Evolutionary conservation across 2,113 vertebrate genomes (phyloP).

Genomic region (Damaliscus lunatus): DNA sequence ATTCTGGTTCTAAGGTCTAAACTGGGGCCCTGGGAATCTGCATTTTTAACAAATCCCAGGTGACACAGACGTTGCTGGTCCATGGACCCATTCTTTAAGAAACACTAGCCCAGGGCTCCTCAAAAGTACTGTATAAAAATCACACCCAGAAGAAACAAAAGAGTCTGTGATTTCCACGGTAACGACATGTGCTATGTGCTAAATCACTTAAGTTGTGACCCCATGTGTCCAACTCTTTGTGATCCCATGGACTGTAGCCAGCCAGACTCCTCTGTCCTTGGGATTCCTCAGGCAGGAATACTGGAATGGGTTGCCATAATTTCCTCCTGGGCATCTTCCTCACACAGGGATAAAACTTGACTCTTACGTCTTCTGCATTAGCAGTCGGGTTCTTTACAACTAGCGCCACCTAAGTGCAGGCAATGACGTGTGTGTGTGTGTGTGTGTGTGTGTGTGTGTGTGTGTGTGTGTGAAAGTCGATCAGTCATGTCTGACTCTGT

Average conservation of each 20-base stretch:
- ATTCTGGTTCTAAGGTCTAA: no score
- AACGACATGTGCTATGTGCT: neutral
- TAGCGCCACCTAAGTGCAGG: neutral
- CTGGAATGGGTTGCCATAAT: neutral
- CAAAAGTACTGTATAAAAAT: neutral
- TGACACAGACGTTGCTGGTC: rapidly evolving
- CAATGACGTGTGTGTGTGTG: neutral
- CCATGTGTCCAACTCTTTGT: neutral
- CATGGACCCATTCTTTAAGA: neutral
- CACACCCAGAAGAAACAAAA: neutral
- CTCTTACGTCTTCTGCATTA: neutral
- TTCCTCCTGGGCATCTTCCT: neutral
- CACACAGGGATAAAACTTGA: neutral
- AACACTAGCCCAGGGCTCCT: neutral
- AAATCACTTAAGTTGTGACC: neutral
- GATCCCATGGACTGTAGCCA: neutral
- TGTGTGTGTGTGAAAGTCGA: neutral
- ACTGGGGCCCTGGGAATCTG: neutral
- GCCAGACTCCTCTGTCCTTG: neutral
- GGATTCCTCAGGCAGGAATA: neutral
- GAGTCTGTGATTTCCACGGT: neutral
- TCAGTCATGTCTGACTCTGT: neutral
- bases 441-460: neutral
- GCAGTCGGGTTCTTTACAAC: neutral
- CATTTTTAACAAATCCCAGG: neutral